Base-by-base conservation (phyloP, 2,797 vertebrate genomes). In the Periparus ater region DNA sequence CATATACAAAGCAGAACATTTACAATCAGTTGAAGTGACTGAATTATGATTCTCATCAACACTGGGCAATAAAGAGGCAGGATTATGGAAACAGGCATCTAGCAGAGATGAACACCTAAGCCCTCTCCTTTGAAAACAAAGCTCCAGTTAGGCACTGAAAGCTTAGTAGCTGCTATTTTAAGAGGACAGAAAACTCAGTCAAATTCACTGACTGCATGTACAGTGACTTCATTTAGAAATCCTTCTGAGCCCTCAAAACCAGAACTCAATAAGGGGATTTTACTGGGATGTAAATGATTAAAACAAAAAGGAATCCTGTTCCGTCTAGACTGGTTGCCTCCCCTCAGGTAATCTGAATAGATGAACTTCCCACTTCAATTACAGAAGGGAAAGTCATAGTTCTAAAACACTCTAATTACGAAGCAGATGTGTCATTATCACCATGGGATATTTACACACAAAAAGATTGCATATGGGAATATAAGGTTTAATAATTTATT, bases 141-240 rank as follows among this genome's bases (percentile, higher is more conserved):
- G 63, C 55, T 79, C 10, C 72, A 70, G 36, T 36, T 16, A 58
- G 63, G 27, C 11, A 2, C 13, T 1, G 5, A 66, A 89, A 91
- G 63, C 57, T 87, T 50, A 62, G 29, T 6, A 82, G 60, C 12
- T 71, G 63, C 55, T 82, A 47, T 60, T 87, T 77, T n/a, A 11
- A 20, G 57, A 80, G 47, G 53, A 85, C 26, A 82, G 60, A 76
- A 63, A 79, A 82, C 29, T 83, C 60, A 25, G 57, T 67, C 60
- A 29, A 57, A 77, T 63, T 80, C 68, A 85, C 5, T 77, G 68
- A 91, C 2, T 92, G 57, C 18, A 61, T 16, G 42, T n/a, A 67
- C 78, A 85, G 85, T 61, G 65, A 78, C 85, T 95, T 91, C 61
- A 80, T 71, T 92, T 82, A 85, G 68, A 93, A 94, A 95, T 88